A percentile compares a stretch with the other conserved stretches of the same genome.
Evolutionary conservation across 2,888 invertebrate species (phyloP).

Genomic region (Gortyna flavago): DNA sequence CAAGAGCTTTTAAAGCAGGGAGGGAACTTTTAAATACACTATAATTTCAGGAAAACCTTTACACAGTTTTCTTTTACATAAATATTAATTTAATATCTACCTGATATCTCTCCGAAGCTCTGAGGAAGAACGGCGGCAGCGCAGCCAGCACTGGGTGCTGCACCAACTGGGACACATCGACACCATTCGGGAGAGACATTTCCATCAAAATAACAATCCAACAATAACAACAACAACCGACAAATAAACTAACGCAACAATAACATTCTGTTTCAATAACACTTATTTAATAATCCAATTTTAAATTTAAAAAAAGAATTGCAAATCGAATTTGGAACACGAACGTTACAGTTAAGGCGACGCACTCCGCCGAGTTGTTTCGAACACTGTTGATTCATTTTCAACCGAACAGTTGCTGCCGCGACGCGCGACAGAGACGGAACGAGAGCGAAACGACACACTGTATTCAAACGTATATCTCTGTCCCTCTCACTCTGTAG

Average conservation of each 20-base stretch:
- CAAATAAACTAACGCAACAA: conserved; percentile 62
- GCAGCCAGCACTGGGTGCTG: conserved; percentile 96
- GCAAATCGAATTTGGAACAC: conserved; percentile 54
- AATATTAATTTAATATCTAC: conserved; percentile 71
- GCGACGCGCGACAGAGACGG: conserved; percentile 76
- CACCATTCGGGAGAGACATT: conserved; percentile 96
- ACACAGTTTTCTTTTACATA: not conserved
- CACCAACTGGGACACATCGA: conserved; percentile 96
- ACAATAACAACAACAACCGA: conserved; percentile 54
- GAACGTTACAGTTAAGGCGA: conserved; percentile 77
- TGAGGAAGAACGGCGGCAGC: conserved; percentile 96
- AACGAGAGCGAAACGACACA: conserved; percentile 84
- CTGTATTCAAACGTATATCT: conserved; percentile 81
- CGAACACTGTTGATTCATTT: conserved; percentile 88
- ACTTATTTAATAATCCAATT: conserved; percentile 53
- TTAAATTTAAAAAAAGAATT: conserved; percentile 53
- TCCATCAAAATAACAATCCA: conserved; percentile 75
- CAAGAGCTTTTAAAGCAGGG: not conserved
- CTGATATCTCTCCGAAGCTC: conserved; percentile 97
- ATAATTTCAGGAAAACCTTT: not conserved
- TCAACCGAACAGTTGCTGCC: conserved; percentile 83
- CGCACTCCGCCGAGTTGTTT: conserved; percentile 79
- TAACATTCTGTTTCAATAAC: conserved; percentile 59
- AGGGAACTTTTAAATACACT: not conserved
- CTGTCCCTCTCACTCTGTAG: conserved; percentile 82